Conservation (phyloP, 1,140 invertebrate species). For the Nasonia giraulti region DNA sequence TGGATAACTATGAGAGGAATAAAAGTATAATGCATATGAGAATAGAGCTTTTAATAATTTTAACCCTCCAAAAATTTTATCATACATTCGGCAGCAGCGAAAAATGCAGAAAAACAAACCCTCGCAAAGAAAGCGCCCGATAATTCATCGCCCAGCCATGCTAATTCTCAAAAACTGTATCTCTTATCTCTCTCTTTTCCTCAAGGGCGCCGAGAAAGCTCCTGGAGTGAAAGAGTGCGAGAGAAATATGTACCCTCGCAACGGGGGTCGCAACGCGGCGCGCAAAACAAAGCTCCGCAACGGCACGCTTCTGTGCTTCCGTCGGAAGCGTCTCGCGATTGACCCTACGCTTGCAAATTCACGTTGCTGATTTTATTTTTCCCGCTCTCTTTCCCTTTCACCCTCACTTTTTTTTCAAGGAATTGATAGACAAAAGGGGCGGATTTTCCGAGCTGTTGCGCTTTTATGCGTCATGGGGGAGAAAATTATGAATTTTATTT, state of each 20-base stretch:
- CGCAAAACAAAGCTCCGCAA: conserved; percentile 4
- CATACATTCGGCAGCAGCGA: no score
- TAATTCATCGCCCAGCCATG: not conserved
- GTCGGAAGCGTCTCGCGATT: not conserved
- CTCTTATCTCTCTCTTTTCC: not conserved
- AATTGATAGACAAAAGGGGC: not conserved
- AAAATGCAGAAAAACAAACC: not conserved
- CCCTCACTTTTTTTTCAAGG: not conserved
- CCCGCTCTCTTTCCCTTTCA: not conserved
- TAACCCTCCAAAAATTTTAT: no score
- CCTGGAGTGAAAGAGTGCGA: not conserved
- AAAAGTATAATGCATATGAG: no score
- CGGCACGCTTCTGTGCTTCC: not conserved
- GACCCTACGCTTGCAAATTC: not conserved
- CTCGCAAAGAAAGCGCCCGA: not conserved
- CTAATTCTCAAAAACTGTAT: conserved; percentile 19
- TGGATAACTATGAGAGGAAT: no score
- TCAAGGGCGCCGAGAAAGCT: not conserved
- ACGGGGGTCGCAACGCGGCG: not conserved
- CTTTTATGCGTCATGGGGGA: not conserved
- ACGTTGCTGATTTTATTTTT: conserved; percentile 37
- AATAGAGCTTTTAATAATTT: no score
- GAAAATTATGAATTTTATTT: conserved; percentile 22
- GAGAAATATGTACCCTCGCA: conserved; percentile 12
- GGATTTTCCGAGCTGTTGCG: conserved; percentile 30